These are phyloP conservation scores for Heliconius hortense DNA, from an alignment of 2,888 invertebrate species.

Conservation along the genomic window DNA sequence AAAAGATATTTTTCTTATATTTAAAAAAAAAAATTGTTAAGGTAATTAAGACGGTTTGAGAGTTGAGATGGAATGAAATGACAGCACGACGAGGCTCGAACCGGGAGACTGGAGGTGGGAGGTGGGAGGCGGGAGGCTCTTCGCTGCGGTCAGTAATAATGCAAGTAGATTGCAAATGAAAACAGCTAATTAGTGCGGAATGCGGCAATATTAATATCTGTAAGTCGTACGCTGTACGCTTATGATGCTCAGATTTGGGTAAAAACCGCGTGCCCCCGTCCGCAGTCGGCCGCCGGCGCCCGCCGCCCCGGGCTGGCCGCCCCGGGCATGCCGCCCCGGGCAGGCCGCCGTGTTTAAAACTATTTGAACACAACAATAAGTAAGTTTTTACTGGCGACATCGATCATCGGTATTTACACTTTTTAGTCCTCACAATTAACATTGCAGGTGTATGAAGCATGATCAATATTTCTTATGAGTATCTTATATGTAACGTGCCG, in stretches of 20 bases:
- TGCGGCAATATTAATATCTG: slow-evolving; percentile 21
- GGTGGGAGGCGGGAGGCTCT: neutral
- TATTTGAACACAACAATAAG: slow-evolving; percentile 22
- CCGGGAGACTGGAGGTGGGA: neutral
- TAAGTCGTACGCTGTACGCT: neutral
- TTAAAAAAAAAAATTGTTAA: neutral
- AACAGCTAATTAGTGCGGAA: slow-evolving; percentile 18
- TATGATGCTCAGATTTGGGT: slow-evolving; percentile 18
- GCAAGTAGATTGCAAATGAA: slow-evolving; percentile 15
- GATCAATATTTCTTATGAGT: neutral
- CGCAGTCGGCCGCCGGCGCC: neutral
- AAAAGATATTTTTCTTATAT: neutral
- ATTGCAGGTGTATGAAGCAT: slow-evolving; percentile 8
- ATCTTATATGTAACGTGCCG: neutral
- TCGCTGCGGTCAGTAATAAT: slow-evolving; percentile 10
- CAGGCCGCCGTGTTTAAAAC: slow-evolving; percentile 10
- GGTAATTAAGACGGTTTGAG: neutral
- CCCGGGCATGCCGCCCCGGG: neutral
- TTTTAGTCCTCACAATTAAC: slow-evolving; percentile 4
- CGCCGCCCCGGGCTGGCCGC: neutral
- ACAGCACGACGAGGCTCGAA: neutral
- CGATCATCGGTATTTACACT: slow-evolving; percentile 14
- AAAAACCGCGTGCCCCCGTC: slow-evolving; percentile 24
- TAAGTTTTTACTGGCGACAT: slow-evolving; percentile 18
- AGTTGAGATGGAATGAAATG: neutral